phyloP scores from a whole-genome alignment of 1,140 invertebrate species.

The Rhyacophila brunnea region DNA sequence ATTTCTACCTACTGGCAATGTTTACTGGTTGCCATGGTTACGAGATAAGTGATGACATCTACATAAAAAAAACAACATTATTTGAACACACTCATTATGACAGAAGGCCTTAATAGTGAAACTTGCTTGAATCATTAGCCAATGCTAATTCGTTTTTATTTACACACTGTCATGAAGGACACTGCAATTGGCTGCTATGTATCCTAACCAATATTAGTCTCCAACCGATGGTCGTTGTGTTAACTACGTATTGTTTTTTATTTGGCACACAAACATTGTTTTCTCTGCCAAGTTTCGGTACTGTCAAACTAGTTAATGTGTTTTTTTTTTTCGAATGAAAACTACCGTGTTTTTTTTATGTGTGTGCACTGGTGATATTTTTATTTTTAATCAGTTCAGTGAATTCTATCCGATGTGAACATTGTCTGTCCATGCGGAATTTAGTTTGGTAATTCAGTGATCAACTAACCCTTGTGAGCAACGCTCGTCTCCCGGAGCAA shows the following conservation, averaged over 20 bases:
- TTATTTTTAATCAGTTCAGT: neutral
- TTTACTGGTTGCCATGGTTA: no score
- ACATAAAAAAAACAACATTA: no score
- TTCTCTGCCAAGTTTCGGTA: constrained; percentile 21
- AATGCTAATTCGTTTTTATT: constrained; percentile 20
- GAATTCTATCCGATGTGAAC: no score
- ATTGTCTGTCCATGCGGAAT: no score
- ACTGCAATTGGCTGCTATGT: neutral
- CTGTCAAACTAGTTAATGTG: neutral
- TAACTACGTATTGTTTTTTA: constrained; percentile 8
- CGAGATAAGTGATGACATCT: no score
- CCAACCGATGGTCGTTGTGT: neutral
- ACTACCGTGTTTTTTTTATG: constrained; percentile 10
- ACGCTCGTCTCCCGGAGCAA: no score
- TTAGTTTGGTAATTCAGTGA: no score
- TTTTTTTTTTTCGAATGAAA: constrained; percentile 5
- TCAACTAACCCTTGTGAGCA: no score
- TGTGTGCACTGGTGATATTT: constrained; percentile 8
- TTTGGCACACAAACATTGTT: constrained; percentile 18
- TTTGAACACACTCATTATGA: no score
- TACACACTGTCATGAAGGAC: constrained; percentile 1
- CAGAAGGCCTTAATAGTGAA: neutral
- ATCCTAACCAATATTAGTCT: no score
- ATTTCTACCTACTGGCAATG: no score
- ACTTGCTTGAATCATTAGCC: neutral